Conservation (phyloP, 1,140 invertebrate genomes). For the Subanguina moxae region DNA sequence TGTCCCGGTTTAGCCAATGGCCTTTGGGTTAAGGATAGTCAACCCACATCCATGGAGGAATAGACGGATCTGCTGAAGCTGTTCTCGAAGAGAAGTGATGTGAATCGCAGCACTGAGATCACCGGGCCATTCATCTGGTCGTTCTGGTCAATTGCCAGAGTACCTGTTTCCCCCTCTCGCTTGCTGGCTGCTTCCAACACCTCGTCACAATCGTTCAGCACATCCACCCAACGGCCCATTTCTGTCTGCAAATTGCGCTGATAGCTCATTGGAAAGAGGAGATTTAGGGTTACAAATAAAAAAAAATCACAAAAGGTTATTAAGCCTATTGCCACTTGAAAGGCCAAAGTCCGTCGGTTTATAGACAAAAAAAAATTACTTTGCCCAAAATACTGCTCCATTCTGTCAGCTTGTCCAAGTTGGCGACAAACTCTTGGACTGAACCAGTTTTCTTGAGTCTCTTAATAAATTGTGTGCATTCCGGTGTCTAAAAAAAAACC, state of each 20-base stretch:
- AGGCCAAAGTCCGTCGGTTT: too few relatives aligned
- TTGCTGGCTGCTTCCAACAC: slow-evolving; percentile 28
- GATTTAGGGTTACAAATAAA: too few relatives aligned
- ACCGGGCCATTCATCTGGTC: slow-evolving; percentile 25
- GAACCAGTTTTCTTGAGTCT: slow-evolving; percentile 15
- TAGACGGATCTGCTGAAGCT: slow-evolving; percentile 43
- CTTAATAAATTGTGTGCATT: slow-evolving; percentile 34
- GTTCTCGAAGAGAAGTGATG: slow-evolving; percentile 37
- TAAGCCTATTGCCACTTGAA: too few relatives aligned
- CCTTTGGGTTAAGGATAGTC: background rate
- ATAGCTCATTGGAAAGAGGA: too few relatives aligned
- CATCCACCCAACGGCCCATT: slow-evolving; percentile 39
- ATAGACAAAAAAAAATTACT: slow-evolving; percentile 12
- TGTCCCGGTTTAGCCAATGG: too few relatives aligned
- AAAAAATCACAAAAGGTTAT: too few relatives aligned
- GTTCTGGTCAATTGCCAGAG: slow-evolving; percentile 22
- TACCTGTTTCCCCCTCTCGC: slow-evolving; percentile 9
- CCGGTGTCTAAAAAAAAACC: slow-evolving; percentile 24
- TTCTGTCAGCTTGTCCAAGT: slow-evolving; percentile 35
- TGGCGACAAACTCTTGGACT: slow-evolving; percentile 18
- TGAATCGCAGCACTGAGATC: slow-evolving; percentile 36
- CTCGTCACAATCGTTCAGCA: slow-evolving; percentile 39
- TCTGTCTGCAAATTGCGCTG: slow-evolving; percentile 29
- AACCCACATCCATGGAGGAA: slow-evolving; percentile 34
- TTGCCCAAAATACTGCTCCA: slow-evolving; percentile 43